phyloP scores from a whole-genome alignment of 2,888 invertebrate species.

The Lordiphosa fenestrarum region DNA sequence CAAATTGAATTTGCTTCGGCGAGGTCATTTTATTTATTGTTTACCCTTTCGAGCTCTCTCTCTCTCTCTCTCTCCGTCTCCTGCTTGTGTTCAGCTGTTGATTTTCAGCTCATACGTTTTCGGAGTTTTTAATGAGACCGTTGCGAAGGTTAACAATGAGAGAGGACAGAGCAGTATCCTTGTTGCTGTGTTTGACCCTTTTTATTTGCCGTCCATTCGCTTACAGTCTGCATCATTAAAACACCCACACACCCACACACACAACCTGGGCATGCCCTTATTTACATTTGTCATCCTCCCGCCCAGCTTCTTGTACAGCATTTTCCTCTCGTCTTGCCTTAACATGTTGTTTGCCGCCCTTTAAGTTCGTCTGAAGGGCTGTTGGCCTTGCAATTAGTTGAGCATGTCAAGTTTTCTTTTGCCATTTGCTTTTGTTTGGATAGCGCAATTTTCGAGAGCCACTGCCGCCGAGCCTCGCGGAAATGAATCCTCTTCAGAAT shows the following conservation, averaged over 20 bases:
- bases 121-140: constrained; percentile 66
- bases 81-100: constrained; percentile 45
- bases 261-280: constrained; percentile 14
- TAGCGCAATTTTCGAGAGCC: constrained; percentile 37
- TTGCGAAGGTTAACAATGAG: constrained; percentile 45
- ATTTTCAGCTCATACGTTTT: constrained; percentile 57
- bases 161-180: constrained; percentile 27
- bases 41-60: constrained; percentile 32
- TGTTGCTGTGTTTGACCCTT: constrained; percentile 35
- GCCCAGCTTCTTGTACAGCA: constrained; percentile 7
- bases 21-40: constrained; percentile 41
- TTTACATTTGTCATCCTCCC: constrained; percentile 28
- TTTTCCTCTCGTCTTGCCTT: constrained; percentile 1
- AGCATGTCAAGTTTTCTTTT: constrained; percentile 30
- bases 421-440: constrained; percentile 39
- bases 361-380: constrained; percentile 58
- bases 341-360: constrained; percentile 36
- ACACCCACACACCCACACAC: constrained; percentile 15
- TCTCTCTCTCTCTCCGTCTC: not conserved
- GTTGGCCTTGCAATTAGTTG: constrained; percentile 74
- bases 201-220: constrained; percentile 42
- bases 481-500: constrained; percentile 34
- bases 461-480: constrained; percentile 17
- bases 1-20: constrained; percentile 67
- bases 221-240: constrained; percentile 35